Base-by-base conservation (phyloP, 2,888 invertebrate genomes). In the Branchipolynoe longqiensis region DNA sequence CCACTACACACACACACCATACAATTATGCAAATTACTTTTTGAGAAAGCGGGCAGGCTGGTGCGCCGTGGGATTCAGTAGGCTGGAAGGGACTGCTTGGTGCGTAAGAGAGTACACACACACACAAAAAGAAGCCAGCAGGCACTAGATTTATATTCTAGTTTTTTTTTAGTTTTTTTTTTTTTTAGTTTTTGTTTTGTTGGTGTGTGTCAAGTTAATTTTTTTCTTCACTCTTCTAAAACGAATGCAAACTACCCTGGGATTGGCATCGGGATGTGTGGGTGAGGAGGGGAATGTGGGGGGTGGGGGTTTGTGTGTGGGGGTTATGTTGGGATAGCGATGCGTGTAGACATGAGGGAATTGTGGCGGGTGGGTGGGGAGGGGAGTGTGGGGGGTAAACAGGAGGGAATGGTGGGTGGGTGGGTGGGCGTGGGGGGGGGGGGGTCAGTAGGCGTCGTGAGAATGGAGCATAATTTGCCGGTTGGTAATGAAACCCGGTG, bases 1-100 rank as follows among this genome's bases (percentile, higher is more conserved):
- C n/a, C n/a, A n/a, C n/a, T n/a, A 78, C n/a, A 41, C 48, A 28
- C 73, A 18, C 62, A 12, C 62, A 31, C 62, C 1, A 33, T n/a
- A 78, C 78, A 78, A 78, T 78, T 78, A 78, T 78, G 78, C 48
- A 78, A 78, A 78, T 48, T 78, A 78, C 28, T 41, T 78, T 40
- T 78, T 48, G 41, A 54, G 54, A 78, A 28, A 48, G 40, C n/a
- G 36, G 48, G 28, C 78, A 25, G 48, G 14, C 25, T 22, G 25
- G 28, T 8, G 78, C 48, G 41, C 78, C 41, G 48, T 48, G 78
- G 73, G 62, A 25, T 25, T 31, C 1, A 31, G 28, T 31, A 28
- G 31, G 62, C 25, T 25, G 62, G 25, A 31, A 31, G 69, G 33
- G 22, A 69, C 14, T 28, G 28, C 18, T 18, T 48, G 8, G 48